Percentiles rank a stretch among this genome's conserved stretches.
phyloP scores from a whole-genome alignment of 2,113 vertebrate genomes.

The Platysternon megacephalum region DNA sequence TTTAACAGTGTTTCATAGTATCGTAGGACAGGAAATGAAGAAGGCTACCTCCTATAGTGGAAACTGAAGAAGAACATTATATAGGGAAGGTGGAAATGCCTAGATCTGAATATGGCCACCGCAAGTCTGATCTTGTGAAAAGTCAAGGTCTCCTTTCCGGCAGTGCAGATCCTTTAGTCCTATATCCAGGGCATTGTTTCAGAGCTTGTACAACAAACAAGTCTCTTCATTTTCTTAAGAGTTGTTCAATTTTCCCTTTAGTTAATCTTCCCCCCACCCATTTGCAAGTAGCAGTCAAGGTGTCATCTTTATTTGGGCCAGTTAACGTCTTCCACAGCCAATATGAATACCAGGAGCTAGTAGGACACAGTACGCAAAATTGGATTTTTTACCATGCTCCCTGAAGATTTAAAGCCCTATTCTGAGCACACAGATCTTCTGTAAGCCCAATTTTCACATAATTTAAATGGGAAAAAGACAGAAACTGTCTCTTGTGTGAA shows the following conservation, averaged over 20 bases:
- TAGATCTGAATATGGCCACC: background rate
- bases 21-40: background rate
- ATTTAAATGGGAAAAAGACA: background rate
- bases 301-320: background rate
- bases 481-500: rapidly evolving
- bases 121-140: background rate
- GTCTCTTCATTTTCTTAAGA: background rate
- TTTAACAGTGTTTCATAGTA: background rate
- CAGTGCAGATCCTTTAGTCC: background rate
- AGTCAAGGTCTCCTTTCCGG: rapidly evolving
- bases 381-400: background rate
- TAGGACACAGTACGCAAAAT: rapidly evolving
- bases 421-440: background rate
- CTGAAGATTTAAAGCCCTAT: background rate
- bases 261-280: background rate
- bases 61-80: background rate
- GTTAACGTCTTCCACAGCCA: background rate
- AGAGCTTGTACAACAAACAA: background rate
- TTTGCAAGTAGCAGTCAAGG: background rate
- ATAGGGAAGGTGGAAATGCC: background rate
- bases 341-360: background rate
- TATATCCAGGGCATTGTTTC: background rate
- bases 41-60: background rate
- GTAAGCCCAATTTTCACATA: background rate
- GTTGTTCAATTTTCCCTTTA: rapidly evolving